Base-by-base conservation (phyloP, 2,797 vertebrate genomes). In the Setipinna tenuifilis region DNA sequence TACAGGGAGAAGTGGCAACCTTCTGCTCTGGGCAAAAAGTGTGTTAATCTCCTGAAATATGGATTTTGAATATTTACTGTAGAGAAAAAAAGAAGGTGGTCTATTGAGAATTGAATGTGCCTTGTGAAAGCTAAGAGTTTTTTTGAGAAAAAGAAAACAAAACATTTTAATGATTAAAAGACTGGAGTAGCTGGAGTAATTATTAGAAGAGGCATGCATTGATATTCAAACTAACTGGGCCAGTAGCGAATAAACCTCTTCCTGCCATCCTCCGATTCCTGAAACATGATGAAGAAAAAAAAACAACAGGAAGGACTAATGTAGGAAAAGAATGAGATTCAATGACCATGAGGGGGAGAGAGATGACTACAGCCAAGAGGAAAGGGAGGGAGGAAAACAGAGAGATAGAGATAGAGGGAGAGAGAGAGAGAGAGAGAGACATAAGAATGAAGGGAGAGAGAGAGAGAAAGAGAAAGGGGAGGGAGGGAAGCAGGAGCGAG, bases 1-100 rank as follows among this genome's bases (percentile, higher is more conserved):
- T 83, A 83, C n/a, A 46, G 87, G 89, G 86, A 85, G 90, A 93
- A 88, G 88, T 92, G 91, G 88, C 87, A 91, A 90, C 90, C 91
- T 91, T 87, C 83, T 88, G 89, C 2, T 54, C 9, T 14, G 46
- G 46, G 46, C 89, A 90, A 41, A 41, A 75, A 91, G 90, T 62
- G 23, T 87, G 91, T 89, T 91, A 92, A 93, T 92, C 90, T 91
- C 80, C 85, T 82, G 83, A 83, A 86, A 81, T 83, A 44, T 78
- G 71, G 41, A 78, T 78, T 78, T 35, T 11, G 31, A 41, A 21
- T 78, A 21, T 78, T 78, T 44, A 41, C 44, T 78, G 6, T 78
- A 31, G 28, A 28, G 65, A 28, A 14, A 65, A 65, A 28, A 25
- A 65, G 23, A 25, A 12, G 62, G 23, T 11, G 25, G 31, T 44